Base-by-base conservation (phyloP, 2,797 vertebrate species). In the Silurus aristotelis region DNA sequence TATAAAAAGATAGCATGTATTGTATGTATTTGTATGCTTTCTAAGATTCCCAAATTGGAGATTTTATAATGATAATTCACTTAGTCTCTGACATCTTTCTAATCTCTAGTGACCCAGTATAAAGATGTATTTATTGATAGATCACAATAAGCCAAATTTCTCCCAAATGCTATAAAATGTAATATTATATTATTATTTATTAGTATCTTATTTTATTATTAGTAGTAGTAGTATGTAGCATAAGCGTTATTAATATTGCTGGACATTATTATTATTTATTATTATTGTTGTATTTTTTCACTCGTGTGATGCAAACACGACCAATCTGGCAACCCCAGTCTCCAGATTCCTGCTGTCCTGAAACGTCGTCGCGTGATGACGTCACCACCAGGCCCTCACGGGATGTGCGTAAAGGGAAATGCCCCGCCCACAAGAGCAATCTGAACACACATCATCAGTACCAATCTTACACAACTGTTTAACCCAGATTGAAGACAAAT, bases 301-400 rank as follows among this genome's bases (percentile, higher is more conserved):
- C 2, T 6, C 7, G 0, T 56, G 14, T 4, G 4, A 1, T 0
- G 1, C 0, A 38, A 60, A 12, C 0, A 6, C 6, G 12, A 12
- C 0, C 4, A 73, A 83, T 76, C 70, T 83, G 82, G 82, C 82
- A 83, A 66, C 82, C 56, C 22, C 43, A 22, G 3, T 22, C 89
- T 89, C 84, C 89, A 83, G 83, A 87, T 91, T 90, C 87, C 90
- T 88, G 87, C 85, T 88, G 84, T 89, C 83, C 87, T 73, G 86
- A 89, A 89, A 90, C 87, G 82, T 90, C 78, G 71, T 80, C 83
- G 73, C 88, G 88, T 14, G 52, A 10, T 89, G 82, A 87, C 88
- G 88, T 66, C 38, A 73, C 13, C 19, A 1, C 0, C 27, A 43
- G 22, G 22, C 31, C 56, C 6, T 19, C 25, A 64, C 31, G 17